phyloP scores from a whole-genome alignment of 2,113 vertebrate genomes.

The Hemiscyllium ocellatum region DNA sequence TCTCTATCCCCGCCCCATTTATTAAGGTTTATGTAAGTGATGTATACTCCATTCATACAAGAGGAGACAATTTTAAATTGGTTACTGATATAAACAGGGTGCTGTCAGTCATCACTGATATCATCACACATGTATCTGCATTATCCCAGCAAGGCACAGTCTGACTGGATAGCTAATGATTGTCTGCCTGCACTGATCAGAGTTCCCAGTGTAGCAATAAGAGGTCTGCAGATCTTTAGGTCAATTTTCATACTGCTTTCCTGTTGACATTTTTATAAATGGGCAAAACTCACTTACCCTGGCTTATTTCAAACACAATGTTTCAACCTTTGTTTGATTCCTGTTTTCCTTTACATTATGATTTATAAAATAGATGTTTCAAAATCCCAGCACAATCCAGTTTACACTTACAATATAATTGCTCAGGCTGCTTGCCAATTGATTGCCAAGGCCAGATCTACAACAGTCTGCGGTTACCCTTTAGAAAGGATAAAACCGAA shows the following conservation, averaged over 20 bases:
- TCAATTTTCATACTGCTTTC: background rate
- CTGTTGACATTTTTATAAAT: background rate
- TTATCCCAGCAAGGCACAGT: background rate
- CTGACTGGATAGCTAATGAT: background rate
- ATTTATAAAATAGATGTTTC: background rate
- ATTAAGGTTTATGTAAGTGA: conserved; percentile 2
- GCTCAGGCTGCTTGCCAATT: background rate
- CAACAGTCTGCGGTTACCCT: background rate
- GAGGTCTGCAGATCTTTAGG: background rate
- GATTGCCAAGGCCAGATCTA: background rate
- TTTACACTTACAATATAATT: background rate
- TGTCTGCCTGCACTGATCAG: background rate
- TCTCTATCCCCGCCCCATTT: background rate
- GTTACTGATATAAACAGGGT: background rate
- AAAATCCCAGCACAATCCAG: background rate
- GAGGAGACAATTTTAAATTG: background rate
- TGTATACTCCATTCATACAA: background rate
- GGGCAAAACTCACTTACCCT: background rate
- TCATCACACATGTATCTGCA: background rate
- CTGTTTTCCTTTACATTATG: background rate
- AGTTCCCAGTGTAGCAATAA: background rate
- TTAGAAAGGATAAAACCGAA: background rate
- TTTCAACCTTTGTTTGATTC: background rate
- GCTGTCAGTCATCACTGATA: background rate
- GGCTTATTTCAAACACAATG: background rate